Conservation (phyloP, 2,888 invertebrate genomes). For the Plebejus argus region DNA sequence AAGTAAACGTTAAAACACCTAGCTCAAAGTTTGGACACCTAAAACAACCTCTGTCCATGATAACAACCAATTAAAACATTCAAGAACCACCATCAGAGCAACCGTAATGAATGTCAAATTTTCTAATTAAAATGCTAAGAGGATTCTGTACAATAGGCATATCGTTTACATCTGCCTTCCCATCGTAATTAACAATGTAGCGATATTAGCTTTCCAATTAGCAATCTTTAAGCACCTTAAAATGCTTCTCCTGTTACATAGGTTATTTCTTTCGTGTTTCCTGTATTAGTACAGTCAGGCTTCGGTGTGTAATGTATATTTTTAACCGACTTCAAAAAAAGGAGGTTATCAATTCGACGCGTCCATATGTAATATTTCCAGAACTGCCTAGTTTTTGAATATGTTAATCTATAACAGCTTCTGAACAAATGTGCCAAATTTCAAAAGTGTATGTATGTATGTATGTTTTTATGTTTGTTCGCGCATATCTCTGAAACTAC, state of each 20-base stretch:
- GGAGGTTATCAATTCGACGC: too few species aligned
- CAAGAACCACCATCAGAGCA: not conserved
- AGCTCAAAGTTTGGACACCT: not conserved
- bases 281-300: conserved; percentile 26
- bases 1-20: not conserved
- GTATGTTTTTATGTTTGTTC: too few species aligned
- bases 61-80: conserved; percentile 21
- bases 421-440: too few species aligned
- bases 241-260: conserved; percentile 63
- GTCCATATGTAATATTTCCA: too few species aligned
- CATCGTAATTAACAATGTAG: conserved; percentile 76
- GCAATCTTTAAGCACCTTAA: conserved; percentile 71
- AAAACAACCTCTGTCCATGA: not conserved
- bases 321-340: too few species aligned
- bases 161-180: conserved; percentile 61
- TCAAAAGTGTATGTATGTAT: too few species aligned
- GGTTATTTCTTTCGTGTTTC: conserved; percentile 31
- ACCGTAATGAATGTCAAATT: conserved; percentile 22
- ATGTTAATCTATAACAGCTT: too few species aligned
- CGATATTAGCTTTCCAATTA: conserved; percentile 79
- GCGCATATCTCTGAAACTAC: too few species aligned
- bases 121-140: conserved; percentile 32
- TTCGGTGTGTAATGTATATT: not conserved
- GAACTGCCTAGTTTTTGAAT: too few species aligned
- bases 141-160: conserved; percentile 58